Percentiles rank a stretch among this genome's conserved stretches.
These are phyloP conservation scores for Torymus texanus DNA, from an alignment of 2,888 invertebrate species.

Conservation along the genomic window DNA sequence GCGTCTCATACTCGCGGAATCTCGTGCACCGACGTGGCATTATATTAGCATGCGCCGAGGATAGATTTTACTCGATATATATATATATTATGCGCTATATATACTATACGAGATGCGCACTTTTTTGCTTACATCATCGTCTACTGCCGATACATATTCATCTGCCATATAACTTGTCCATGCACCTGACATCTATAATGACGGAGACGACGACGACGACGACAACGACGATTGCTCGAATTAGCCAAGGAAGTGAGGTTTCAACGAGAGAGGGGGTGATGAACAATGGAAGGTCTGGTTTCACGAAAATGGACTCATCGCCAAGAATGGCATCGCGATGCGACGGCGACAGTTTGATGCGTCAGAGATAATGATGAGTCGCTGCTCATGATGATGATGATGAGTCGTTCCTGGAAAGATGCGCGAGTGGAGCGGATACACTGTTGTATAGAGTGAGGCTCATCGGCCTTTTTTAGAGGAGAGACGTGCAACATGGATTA, in stretches of 20 bases:
- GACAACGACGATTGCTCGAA: not conserved
- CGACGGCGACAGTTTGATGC: constrained; percentile 48
- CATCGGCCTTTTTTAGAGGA: constrained; percentile 3
- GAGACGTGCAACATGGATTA: too few relatives aligned
- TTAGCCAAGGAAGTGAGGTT: not conserved
- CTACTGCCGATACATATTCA: constrained; percentile 8
- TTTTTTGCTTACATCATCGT: too few relatives aligned
- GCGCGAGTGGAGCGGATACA: not conserved
- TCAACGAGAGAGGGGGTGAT: not conserved
- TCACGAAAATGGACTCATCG: constrained; percentile 50
- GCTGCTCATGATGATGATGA: not conserved
- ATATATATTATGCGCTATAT: too few relatives aligned
- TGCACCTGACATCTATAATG: too few relatives aligned
- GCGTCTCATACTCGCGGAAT: not conserved
- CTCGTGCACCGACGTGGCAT: too few relatives aligned
- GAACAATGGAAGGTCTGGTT: constrained; percentile 49
- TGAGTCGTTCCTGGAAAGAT: constrained; percentile 47
- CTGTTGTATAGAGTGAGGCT: not conserved
- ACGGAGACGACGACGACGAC: too few relatives aligned
- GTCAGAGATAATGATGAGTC: constrained; percentile 56
- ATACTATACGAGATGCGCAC: too few relatives aligned
- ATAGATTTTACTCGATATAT: too few relatives aligned
- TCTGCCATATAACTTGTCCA: not conserved
- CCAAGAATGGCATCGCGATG: constrained; percentile 50
- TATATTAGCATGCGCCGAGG: too few relatives aligned